phyloP scores from a whole-genome alignment of 2,888 invertebrate species.

The Trachelus tabidus region DNA sequence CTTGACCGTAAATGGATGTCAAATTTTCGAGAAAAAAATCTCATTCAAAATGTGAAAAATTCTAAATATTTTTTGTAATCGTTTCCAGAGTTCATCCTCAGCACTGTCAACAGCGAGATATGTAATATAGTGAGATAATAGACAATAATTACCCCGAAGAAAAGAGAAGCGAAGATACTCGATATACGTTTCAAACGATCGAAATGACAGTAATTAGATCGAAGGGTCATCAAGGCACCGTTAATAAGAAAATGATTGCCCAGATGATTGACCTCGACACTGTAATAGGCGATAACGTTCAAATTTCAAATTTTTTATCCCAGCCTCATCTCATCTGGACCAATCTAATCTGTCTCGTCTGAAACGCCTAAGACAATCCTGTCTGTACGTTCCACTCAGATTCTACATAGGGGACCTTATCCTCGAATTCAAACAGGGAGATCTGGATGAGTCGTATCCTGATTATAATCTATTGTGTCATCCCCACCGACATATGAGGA shows the following conservation, averaged over 20 bases:
- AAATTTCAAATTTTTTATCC: not conserved
- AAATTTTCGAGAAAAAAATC: not conserved
- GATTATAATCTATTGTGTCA: constrained; percentile 39
- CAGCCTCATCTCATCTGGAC: not conserved
- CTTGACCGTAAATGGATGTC: not conserved
- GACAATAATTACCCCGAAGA: not conserved
- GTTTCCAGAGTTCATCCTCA: not conserved
- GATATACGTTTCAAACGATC: not conserved
- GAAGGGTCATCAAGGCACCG: not conserved
- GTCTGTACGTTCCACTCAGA: not conserved
- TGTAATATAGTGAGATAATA: not conserved
- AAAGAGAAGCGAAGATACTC: not conserved
- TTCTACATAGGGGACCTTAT: not conserved
- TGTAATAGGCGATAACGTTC: not conserved
- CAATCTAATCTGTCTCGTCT: not conserved
- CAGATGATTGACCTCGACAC: not conserved
- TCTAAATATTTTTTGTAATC: not conserved
- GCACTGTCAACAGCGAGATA: not conserved
- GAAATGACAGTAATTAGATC: not conserved
- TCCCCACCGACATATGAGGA: not conserved
- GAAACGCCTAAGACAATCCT: not conserved
- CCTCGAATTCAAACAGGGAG: constrained; percentile 1
- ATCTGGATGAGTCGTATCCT: constrained; percentile 33
- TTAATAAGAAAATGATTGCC: not conserved
- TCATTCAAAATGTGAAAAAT: not conserved